phyloP scores from a whole-genome alignment of 2,113 vertebrate species.

The Bos taurus region ARS-UCD2.0 NC_037338.1:12641001-12641500 shows the following conservation, averaged over 20 bases:
- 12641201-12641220: not conserved
- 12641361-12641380: not conserved
- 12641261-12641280: not conserved
- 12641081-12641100: not conserved
- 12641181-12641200: not conserved
- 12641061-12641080: not conserved
- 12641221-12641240: not conserved
- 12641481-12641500: not conserved
- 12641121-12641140: not conserved
- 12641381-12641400: not conserved
- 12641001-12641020: no score
- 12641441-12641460: not conserved
- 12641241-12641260: not conserved
- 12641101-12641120: not conserved
- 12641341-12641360: not conserved
- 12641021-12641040: no score
- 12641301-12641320: not conserved
- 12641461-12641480: not conserved
- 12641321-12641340: not conserved
- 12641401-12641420: not conserved
- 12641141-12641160: not conserved
- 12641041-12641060: no score
- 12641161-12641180: not conserved
- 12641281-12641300: not conserved
- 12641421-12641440: fast-evolving